phyloP scores from a whole-genome alignment of 2,113 vertebrate species.

The Daubentonia madagascariensis region DNA sequence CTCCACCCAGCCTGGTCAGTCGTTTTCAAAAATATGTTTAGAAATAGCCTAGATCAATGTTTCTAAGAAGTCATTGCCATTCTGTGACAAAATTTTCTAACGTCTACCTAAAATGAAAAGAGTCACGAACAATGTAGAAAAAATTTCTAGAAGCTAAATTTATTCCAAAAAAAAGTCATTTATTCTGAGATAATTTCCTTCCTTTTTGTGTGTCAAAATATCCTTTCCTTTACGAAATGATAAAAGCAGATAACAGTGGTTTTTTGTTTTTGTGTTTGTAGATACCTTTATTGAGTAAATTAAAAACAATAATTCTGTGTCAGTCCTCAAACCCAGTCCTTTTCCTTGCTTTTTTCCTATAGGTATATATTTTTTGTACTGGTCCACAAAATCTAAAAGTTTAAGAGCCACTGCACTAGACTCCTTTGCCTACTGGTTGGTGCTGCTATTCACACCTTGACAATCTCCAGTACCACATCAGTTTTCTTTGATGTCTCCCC shows the following conservation, averaged over 20 bases:
- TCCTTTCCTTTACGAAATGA: constrained; percentile 13
- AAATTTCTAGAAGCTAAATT: not conserved
- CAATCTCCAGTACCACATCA: not conserved
- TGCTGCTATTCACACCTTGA: not conserved
- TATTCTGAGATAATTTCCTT: not conserved
- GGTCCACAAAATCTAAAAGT: not conserved
- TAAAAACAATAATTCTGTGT: not conserved
- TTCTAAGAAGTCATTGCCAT: not conserved
- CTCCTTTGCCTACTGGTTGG: not conserved
- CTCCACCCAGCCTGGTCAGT: not conserved
- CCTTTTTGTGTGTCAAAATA: not conserved
- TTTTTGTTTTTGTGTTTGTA: not conserved
- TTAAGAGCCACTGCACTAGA: not conserved
- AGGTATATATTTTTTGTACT: not conserved
- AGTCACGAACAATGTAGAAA: not conserved
- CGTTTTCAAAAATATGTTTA: not conserved
- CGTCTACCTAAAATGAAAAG: not conserved
- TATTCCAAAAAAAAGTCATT: not conserved
- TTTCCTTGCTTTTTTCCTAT: not conserved
- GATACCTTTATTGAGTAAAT: constrained; percentile 5
- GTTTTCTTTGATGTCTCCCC: not conserved
- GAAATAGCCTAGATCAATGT: not conserved
- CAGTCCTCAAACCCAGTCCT: not conserved
- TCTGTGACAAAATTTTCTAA: not conserved
- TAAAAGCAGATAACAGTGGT: not conserved